Evolutionary conservation across 2,888 invertebrate genomes (phyloP), one percentile per base, ranked within the genome.

Genomic region (Scaptomyza flava): DNA sequence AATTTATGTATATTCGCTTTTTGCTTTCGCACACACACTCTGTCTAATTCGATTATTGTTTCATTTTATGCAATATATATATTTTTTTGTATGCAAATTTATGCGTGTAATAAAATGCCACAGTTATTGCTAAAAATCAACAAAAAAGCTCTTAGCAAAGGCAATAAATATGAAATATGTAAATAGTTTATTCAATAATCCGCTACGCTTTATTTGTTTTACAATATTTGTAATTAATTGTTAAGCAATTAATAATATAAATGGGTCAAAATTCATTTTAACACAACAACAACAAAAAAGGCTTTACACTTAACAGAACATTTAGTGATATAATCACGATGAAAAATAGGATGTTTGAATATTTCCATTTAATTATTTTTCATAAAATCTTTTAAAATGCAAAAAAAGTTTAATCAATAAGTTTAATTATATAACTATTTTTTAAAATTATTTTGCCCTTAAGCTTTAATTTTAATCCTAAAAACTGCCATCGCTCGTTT

Each of bases 171-270:
- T 66, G 38, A 54, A 67, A 68, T 52, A 48, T 45, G 67, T 51
- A 52, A 42, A 54, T 20, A 42, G 46, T 23, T 42, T 17, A 57
- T 51, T 57, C 14, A 34, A 57, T 51, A 67, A 58, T 36, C 45
- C 30, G 33, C 12, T 17, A 57, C 45, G 12, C 46, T 20, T 36
- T 47, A 47, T 51, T 51, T 38, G 17, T 42, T 52, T 17, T 67
- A 52, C 67, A 51, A 51, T 38, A 47, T 67, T 47, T 67, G 59
- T 34, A 59, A 53, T 58, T 67, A 57, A 67, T 43, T 67, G 46
- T 46, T 33, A 14, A 43, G 23, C 67, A 33, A 67, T 68, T 53
- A 48, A 59, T 68, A 31, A 34, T 11, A 38, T 27, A 31, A 38
- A 50, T 56, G 27, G 17, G 17, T 9, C n/a, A 51, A 34, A 14